A percentile compares a stretch with the other conserved stretches of the same genome.
Conservation (phyloP, 2,797 vertebrate species). For the Malacoctenus gilli region DNA sequence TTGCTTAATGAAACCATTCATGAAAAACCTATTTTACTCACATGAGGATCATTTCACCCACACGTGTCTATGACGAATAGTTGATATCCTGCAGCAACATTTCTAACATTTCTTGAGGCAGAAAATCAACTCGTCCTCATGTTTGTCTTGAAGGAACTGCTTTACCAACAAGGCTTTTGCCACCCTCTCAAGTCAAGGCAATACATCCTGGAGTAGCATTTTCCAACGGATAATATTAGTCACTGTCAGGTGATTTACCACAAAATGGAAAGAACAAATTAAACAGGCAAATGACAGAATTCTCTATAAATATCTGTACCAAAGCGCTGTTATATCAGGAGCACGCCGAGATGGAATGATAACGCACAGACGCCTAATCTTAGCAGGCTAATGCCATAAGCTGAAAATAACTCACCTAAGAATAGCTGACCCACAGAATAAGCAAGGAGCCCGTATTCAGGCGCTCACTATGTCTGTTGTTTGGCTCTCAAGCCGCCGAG, state of each 20-base stretch:
- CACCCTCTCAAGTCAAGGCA: conserved; percentile 25
- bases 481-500: conserved; percentile 56
- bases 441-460: conserved; percentile 80
- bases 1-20: conserved; percentile 24
- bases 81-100: too few species aligned
- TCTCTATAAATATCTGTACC: conserved; percentile 93
- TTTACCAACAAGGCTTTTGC: conserved; percentile 22
- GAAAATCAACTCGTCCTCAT: background rate
- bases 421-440: conserved; percentile 99
- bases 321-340: conserved; percentile 93
- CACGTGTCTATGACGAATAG: too few species aligned
- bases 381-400: conserved; percentile 97
- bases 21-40: conserved; percentile 10
- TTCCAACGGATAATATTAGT: conserved; percentile 49
- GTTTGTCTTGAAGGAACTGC: conserved; percentile 3
- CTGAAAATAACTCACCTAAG: conserved; percentile 98
- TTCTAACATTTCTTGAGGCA: background rate
- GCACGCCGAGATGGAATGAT: conserved; percentile 94
- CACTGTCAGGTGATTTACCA: conserved; percentile 56
- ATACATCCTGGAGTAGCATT: conserved; percentile 16
- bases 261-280: conserved; percentile 83
- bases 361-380: conserved; percentile 96
- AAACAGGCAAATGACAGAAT: conserved; percentile 88
- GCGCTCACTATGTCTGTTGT: conserved; percentile 67
- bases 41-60: conserved; percentile 12